Evolutionary conservation across 2,113 vertebrate genomes (phyloP).

Genomic region (Notothenia coriiceps): DNA sequence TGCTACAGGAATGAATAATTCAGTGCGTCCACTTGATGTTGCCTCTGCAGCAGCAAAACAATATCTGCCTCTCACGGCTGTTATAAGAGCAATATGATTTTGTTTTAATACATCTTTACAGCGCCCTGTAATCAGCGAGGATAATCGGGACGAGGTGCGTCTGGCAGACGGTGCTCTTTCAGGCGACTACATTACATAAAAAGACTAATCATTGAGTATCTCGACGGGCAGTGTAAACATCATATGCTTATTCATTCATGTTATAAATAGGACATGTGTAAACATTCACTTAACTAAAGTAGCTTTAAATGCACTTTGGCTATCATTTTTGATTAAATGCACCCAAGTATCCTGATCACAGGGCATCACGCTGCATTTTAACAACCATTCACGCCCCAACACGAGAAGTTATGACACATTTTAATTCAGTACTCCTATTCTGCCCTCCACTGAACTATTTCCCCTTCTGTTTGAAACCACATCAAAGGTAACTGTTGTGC

Average conservation of each 20-base stretch:
- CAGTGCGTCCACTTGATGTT: conserved; percentile 48
- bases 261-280: conserved; percentile 17
- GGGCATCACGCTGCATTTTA: neutral
- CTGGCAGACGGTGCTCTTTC: conserved; percentile 30
- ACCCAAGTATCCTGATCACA: neutral
- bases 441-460: conserved; percentile 33
- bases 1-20: conserved; percentile 63
- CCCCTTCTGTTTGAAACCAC: conserved; percentile 24
- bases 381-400: neutral
- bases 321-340: neutral
- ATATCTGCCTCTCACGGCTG: conserved; percentile 33
- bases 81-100: conserved; percentile 23
- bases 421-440: neutral
- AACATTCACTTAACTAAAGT: neutral
- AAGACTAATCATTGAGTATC: conserved; percentile 40
- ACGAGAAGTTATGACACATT: neutral
- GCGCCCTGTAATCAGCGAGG: conserved; percentile 32
- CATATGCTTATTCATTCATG: conserved; percentile 38
- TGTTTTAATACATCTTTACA: conserved; percentile 46
- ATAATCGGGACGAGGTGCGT: conserved; percentile 37
- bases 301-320: too few species aligned
- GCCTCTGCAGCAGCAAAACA: conserved; percentile 27
- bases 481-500: conserved; percentile 47
- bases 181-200: conserved; percentile 19
- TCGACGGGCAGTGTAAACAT: conserved; percentile 32